These are phyloP conservation scores for Globodera rostochiensis DNA, from an alignment of 1,140 invertebrate species.

Conservation along the genomic window DNA sequence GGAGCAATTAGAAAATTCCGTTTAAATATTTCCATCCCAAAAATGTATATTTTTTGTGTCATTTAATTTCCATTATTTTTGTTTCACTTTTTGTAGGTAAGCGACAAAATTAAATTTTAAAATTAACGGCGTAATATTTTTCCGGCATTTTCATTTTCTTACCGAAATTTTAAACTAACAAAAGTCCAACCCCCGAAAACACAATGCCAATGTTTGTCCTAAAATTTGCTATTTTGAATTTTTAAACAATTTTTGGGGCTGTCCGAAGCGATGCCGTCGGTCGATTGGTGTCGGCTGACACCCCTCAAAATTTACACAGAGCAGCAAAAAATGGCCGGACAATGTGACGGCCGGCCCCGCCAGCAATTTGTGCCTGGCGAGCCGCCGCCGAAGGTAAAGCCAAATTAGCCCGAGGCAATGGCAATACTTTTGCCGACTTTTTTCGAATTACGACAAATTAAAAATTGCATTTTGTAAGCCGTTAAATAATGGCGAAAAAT, in stretches of 20 bases:
- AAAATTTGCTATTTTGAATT: neutral
- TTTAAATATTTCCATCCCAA: conserved; percentile 5
- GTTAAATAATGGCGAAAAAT: no score
- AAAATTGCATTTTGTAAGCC: no score
- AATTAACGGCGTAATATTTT: no score
- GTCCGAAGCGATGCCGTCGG: neutral
- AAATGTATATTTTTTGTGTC: neutral
- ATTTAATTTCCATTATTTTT: neutral
- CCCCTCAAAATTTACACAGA: neutral
- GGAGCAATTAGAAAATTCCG: neutral
- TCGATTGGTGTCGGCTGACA: neutral
- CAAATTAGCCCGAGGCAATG: neutral
- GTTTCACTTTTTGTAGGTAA: neutral
- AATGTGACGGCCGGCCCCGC: neutral
- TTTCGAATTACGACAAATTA: no score
- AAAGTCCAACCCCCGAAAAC: no score
- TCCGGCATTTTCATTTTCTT: no score
- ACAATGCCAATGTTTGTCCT: neutral
- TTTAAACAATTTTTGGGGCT: no score
- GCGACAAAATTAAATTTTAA: no score
- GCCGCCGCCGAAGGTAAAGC: neutral
- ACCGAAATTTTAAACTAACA: no score
- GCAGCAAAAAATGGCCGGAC: neutral
- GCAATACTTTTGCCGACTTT: no score
- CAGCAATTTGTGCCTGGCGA: neutral